A percentile compares a stretch with the other conserved stretches of the same genome.
Evolutionary conservation across 1,140 invertebrate genomes (phyloP).

Genomic region (Harpegnathos saltator): DNA sequence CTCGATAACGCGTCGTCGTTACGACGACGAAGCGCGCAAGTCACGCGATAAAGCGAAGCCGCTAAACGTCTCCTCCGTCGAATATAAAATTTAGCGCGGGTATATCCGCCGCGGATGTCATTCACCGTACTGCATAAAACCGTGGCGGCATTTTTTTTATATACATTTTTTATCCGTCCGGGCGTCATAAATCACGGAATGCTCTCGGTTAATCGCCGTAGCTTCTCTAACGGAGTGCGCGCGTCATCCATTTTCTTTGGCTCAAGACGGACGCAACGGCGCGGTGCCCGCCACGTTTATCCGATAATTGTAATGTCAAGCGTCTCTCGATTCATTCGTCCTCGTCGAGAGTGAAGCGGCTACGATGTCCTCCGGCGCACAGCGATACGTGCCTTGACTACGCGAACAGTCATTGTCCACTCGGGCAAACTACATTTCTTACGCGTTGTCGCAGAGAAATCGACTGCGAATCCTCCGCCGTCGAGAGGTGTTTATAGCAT

Average conservation of each 20-base stretch:
- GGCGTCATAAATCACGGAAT: slow-evolving; percentile 54
- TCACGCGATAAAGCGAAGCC: slow-evolving; percentile 4
- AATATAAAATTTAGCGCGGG: slow-evolving; percentile 20
- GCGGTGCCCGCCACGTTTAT: slow-evolving; percentile 55
- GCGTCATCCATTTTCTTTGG: slow-evolving; percentile 56
- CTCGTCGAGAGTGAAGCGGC: slow-evolving; percentile 57
- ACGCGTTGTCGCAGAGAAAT: slow-evolving; percentile 53
- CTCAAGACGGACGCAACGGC: slow-evolving; percentile 49
- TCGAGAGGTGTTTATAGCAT: slow-evolving; percentile 30
- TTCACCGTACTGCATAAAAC: slow-evolving; percentile 26
- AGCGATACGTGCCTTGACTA: slow-evolving; percentile 56
- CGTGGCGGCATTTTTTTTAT: neutral
- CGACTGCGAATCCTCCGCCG: slow-evolving; percentile 35
- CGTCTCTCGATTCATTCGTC: slow-evolving; percentile 62
- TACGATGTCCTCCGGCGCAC: slow-evolving; percentile 45
- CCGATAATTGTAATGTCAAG: slow-evolving; percentile 62
- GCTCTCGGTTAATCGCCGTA: slow-evolving; percentile 52
- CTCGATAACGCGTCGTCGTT: slow-evolving; percentile 18
- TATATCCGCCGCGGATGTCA: neutral
- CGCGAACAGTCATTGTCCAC: slow-evolving; percentile 57
- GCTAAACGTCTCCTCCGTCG: neutral
- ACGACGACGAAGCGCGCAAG: neutral
- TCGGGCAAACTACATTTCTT: slow-evolving; percentile 61
- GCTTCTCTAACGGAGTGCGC: slow-evolving; percentile 24
- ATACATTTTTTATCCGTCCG: slow-evolving; percentile 1